phyloP scores from a whole-genome alignment of 1,140 invertebrate genomes.

The Oryctes rhinoceros region DNA sequence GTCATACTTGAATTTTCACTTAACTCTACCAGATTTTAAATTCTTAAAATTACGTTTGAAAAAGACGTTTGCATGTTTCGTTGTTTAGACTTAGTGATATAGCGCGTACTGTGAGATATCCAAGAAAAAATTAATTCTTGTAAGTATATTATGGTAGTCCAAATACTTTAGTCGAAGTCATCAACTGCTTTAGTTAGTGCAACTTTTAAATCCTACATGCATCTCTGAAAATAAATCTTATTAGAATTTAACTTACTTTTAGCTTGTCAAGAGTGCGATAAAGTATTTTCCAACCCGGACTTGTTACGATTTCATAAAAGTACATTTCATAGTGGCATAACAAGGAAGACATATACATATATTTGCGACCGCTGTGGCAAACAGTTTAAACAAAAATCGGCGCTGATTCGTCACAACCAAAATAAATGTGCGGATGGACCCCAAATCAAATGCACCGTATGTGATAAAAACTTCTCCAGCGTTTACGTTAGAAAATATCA shows the following conservation, averaged over 20 bases:
- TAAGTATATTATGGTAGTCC: too few relatives aligned
- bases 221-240: too few relatives aligned
- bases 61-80: too few relatives aligned
- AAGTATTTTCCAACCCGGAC: slow-evolving; percentile 60
- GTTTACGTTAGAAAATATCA: slow-evolving; percentile 49
- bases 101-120: too few relatives aligned
- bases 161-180: too few relatives aligned
- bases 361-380: slow-evolving; percentile 62
- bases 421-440: slow-evolving; percentile 59
- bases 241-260: slow-evolving; percentile 10
- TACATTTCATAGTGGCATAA: slow-evolving; percentile 51
- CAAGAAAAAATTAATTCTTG: too few relatives aligned
- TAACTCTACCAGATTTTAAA: too few relatives aligned
- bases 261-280: slow-evolving; percentile 61
- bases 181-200: too few relatives aligned
- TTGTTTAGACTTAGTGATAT: too few relatives aligned
- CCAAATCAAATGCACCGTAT: slow-evolving; percentile 54
- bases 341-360: slow-evolving; percentile 56
- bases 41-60: too few relatives aligned
- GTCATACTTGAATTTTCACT: too few relatives aligned
- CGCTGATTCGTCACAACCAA: slow-evolving; percentile 59
- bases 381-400: slow-evolving; percentile 59
- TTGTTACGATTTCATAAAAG: slow-evolving; percentile 55
- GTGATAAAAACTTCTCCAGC: slow-evolving; percentile 45
- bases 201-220: too few relatives aligned